Conservation (phyloP, 2,888 invertebrate genomes). For the Cantharis rustica region DNA sequence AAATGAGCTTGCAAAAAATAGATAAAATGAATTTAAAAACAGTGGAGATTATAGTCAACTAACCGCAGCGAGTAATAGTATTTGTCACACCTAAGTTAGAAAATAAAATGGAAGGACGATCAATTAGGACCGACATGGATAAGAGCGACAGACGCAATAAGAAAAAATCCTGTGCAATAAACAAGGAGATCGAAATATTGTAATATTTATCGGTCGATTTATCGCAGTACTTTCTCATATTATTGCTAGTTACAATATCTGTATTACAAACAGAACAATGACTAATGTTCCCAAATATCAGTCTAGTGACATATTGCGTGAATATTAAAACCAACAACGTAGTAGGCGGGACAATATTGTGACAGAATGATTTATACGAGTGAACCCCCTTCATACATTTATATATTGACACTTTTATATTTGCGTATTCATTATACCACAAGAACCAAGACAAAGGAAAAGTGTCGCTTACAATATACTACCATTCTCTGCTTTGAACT, state of each 20-base stretch:
- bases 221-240: background rate
- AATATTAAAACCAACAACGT: slow-evolving; percentile 32
- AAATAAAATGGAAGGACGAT: background rate
- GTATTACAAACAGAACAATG: slow-evolving; percentile 27
- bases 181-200: background rate
- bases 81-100: no score
- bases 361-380: slow-evolving; percentile 32
- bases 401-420: slow-evolving; percentile 32
- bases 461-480: background rate
- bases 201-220: background rate
- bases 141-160: background rate
- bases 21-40: background rate
- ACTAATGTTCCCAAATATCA: slow-evolving; percentile 30
- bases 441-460: background rate
- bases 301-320: slow-evolving; percentile 31
- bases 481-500: background rate
- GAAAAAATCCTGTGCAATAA: background rate
- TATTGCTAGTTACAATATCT: slow-evolving; percentile 25
- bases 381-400: slow-evolving; percentile 28
- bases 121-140: background rate
- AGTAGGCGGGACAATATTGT: slow-evolving; percentile 29
- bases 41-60: no score
- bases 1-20: background rate
- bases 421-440: slow-evolving; percentile 17
- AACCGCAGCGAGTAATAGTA: no score